Base-by-base conservation (phyloP, 2,888 invertebrate genomes). In the Drosophila bunnanda region DNA sequence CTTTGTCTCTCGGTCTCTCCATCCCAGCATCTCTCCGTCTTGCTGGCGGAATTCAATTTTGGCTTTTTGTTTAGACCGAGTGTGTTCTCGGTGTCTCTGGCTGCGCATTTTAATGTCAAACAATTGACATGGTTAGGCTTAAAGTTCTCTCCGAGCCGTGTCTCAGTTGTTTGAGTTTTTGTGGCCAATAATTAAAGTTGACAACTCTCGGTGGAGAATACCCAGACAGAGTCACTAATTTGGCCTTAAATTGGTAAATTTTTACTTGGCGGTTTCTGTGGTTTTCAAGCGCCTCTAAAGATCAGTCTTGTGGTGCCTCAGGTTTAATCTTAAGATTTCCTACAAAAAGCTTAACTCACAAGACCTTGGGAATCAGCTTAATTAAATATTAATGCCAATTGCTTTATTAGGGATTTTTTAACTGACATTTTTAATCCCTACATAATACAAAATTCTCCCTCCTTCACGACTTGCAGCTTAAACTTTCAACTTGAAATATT, bases 111-210 rank as follows among this genome's bases (percentile, higher is more conserved):
- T 82, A 81, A 82, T 81, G 86, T 81, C 86, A 81, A 69, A 71
- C 73, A 78, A 80, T 82, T 86, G 89, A 82, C 87, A 80, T 83
- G 83, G 69, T 80, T 82, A 76, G 77, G 72, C 85, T 73, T 75
- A 72, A 67, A 62, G 57, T 72, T 64, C 41, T 52, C 52, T 48
- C 20, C 36, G 34, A 30, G 32, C 39, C 32, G 34, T 30, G 20
- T 56, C 53, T 59, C 59, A 17, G 17, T 22, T 34, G 46, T 39
- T 64, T 59, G 73, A 68, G 70, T 77, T 77, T 72, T 65, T 85
- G 86, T 75, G 72, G 75, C 56, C 67, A 76, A 73, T 82, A 82
- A 82, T 88, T 87, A 78, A 84, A 78, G 80, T 83, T 80, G 88
- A 88, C 82, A 85, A 77, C 70, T 75, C 65, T 77, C 62, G 74